A percentile compares a stretch with the other conserved stretches of the same genome.
Conservation (phyloP, 2,113 vertebrate species). For the Datnioides undecimradiatus region DNA sequence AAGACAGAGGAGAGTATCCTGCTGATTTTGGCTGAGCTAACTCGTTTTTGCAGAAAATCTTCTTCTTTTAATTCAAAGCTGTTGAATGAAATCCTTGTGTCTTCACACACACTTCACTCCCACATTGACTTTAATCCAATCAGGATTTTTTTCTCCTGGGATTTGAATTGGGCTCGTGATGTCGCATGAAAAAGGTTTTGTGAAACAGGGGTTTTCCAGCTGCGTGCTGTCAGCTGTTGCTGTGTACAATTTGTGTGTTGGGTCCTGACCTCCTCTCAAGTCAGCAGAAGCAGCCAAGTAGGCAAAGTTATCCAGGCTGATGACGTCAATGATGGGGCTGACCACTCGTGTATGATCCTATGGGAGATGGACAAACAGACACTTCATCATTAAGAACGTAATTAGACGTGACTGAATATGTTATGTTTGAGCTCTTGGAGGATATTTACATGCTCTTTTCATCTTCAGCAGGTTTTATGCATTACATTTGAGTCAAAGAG, state of each 20-base stretch:
- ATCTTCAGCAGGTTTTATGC: background rate
- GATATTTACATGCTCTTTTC: background rate
- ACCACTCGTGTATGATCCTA: slow-evolving; percentile 97
- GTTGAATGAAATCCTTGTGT: background rate
- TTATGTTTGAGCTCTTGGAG: background rate
- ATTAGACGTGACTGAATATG: background rate
- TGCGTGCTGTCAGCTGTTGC: slow-evolving; percentile 15
- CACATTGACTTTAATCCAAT: background rate
- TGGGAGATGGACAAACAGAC: slow-evolving; percentile 15
- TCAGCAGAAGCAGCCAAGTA: slow-evolving; percentile 98
- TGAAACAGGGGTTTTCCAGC: slow-evolving; percentile 6
- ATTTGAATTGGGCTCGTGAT: background rate
- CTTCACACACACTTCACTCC: background rate
- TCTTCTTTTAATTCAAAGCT: no score
- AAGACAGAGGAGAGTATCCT: background rate
- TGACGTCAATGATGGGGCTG: slow-evolving; percentile 99
- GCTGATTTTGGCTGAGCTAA: background rate
- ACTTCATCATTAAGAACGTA: background rate
- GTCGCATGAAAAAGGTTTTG: background rate
- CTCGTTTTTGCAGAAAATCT: background rate
- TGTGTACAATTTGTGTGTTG: background rate
- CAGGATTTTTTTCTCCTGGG: background rate
- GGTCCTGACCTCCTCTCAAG: slow-evolving; percentile 92
- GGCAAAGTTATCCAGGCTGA: slow-evolving; percentile 98
- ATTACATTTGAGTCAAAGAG: background rate